Percentiles rank a stretch among this genome's conserved stretches.
These are phyloP conservation scores for Scyliorhinus canicula DNA, from an alignment of 2,797 vertebrate species.

Conservation along the genomic window DNA sequence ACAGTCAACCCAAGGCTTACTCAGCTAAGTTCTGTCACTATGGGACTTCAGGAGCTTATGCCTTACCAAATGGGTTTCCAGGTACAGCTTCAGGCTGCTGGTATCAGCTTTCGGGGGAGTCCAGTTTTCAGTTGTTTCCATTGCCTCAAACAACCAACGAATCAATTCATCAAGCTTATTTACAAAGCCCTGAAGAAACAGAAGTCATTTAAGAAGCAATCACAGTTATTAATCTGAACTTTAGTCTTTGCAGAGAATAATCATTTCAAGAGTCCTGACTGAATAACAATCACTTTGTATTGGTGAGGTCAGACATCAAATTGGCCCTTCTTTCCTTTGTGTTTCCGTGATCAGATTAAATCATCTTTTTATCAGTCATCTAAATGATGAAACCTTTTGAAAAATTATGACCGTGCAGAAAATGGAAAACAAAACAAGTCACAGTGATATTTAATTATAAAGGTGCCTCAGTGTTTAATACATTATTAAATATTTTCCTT, in stretches of 20 bases:
- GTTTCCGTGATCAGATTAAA: background rate
- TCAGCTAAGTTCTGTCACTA: background rate
- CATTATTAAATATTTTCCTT: background rate
- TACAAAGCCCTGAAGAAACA: slow-evolving; percentile 73
- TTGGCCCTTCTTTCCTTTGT: background rate
- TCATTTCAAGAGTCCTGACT: background rate
- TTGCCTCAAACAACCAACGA: slow-evolving; percentile 84
- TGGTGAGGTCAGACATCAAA: background rate
- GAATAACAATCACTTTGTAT: background rate
- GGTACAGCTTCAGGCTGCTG: slow-evolving; percentile 80
- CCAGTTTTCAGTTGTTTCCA: slow-evolving; percentile 93
- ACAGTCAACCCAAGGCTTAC: too few species aligned
- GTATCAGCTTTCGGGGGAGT: slow-evolving; percentile 81
- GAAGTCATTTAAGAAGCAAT: background rate
- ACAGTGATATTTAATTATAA: background rate
- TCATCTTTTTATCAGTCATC: background rate
- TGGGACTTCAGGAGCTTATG: slow-evolving; percentile 31
- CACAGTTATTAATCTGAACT: background rate
- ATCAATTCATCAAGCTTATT: slow-evolving; percentile 91
- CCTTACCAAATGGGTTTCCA: slow-evolving; percentile 95
- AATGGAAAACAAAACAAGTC: background rate
- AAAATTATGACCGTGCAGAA: background rate
- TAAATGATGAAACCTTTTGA: background rate
- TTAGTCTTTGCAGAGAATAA: background rate
- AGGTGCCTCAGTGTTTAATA: background rate